Evolutionary conservation across 2,113 vertebrate genomes (phyloP), one percentile per base, ranked within the genome.

Genomic region (Pantherophis guttatus): DNA sequence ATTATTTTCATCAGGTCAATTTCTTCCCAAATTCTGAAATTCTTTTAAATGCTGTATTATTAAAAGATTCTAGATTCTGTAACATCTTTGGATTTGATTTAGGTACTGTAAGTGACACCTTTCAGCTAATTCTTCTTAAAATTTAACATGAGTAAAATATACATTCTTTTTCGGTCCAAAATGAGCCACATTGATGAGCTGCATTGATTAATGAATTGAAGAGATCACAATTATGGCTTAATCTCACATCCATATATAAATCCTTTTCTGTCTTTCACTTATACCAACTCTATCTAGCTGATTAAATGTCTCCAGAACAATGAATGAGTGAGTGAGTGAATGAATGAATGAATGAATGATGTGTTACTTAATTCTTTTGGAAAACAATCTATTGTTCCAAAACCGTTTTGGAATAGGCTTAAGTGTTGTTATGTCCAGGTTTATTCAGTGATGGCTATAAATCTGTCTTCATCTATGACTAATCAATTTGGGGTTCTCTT

Each of bases 1-100:
- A 81, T 48, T 53, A 54, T n/a, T 26, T 65, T 55, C 8, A 19
- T 26, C n/a, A 55, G 15, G 12, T 44, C 39, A 57, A 57, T 75
- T 3, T 75, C n/a, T 87, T 55, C 9, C 12, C 52, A 75, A 15
- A 57, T 57, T 39, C 33, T 48, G 52, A 13, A 75, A 48, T 44
- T 44, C 3, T 23, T 92, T 58, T 53, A 95, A 48, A 70, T 19
- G 90, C 94, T 92, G 52, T 48, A 92, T 92, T 58, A 50, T 29
- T 13, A 81, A 85, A 58, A 24, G 17, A n/a, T 29, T 65, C 86
- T 29, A 39, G n/a, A 26, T 24, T 26, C 7, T 5, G 52, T n/a
- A 86, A 86, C 58, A 88, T 7, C 5, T 50, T 70, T 9, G 8
- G 59, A 70, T 92, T 21, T 87, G 44, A 70, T 33, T 55, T 92